Evolutionary conservation across 2,113 vertebrate genomes (phyloP).

Genomic region (Atrichornis clamosus): DNA sequence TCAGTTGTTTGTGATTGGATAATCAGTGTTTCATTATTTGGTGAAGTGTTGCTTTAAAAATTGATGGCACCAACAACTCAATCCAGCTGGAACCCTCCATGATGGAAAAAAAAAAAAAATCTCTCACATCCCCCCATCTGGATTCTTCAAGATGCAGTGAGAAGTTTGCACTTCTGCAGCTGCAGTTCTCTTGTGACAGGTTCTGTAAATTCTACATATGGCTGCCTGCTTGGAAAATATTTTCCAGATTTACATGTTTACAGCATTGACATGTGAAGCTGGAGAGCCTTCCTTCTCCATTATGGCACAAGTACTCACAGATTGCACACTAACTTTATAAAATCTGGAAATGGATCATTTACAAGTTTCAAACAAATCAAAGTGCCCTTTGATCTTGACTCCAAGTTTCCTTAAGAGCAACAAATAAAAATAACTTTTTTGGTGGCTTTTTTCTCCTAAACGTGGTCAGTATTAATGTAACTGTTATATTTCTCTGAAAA

Average conservation of each 20-base stretch:
- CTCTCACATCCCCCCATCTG: conserved; percentile 72
- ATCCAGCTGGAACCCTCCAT: conserved; percentile 56
- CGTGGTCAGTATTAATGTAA: conserved; percentile 66
- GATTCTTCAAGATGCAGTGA: conserved; percentile 67
- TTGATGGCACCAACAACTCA: conserved; percentile 22
- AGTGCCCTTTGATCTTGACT: conserved; percentile 76
- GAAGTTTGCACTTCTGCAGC: conserved; percentile 79
- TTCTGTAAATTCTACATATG: conserved; percentile 87
- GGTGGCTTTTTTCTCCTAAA: conserved; percentile 46
- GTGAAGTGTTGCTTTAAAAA: conserved; percentile 47
- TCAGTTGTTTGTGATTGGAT: conserved; percentile 41
- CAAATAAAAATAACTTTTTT: conserved; percentile 65
- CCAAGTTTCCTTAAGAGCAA: conserved; percentile 72
- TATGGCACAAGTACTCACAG: conserved; percentile 63
- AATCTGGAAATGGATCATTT: conserved; percentile 81
- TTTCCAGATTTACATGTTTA: conserved; percentile 85
- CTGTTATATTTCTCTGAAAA: conserved; percentile 59
- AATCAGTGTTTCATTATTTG: conserved; percentile 54
- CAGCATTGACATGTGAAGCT: conserved; percentile 76
- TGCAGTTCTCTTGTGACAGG: conserved; percentile 81
- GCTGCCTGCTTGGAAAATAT: conserved; percentile 82
- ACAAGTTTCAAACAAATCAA: conserved; percentile 80
- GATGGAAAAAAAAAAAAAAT: neutral
- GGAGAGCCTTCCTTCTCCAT: conserved; percentile 73
- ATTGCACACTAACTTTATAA: conserved; percentile 75